A percentile compares a stretch with the other conserved stretches of the same genome.
These are phyloP conservation scores for Aspiorhynchus laticeps DNA, from an alignment of 2,113 vertebrate species.

Conservation along the genomic window DNA sequence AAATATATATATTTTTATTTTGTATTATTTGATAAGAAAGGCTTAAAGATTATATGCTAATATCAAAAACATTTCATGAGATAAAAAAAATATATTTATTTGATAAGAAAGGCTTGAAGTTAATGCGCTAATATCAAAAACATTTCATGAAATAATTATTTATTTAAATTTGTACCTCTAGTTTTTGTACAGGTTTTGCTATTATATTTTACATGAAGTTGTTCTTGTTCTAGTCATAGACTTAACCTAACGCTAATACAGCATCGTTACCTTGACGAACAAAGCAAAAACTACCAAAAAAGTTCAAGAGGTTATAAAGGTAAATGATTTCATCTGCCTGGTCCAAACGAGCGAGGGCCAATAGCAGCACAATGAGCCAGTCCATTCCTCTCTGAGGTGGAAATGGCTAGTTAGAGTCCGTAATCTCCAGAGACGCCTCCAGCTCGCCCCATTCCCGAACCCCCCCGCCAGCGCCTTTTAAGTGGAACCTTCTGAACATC, in stretches of 20 bases:
- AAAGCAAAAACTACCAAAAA: conserved; percentile 40
- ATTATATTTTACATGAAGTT: background rate
- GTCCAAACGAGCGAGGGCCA: conserved; percentile 30
- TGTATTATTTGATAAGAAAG: background rate
- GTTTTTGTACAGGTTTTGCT: background rate
- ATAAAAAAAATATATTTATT: no score
- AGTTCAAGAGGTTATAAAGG: conserved; percentile 76
- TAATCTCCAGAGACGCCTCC: conserved; percentile 71
- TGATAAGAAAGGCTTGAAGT: no score
- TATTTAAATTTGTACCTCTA: background rate
- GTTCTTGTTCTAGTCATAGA: background rate
- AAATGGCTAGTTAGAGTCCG: conserved; percentile 69
- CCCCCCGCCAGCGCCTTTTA: conserved; percentile 62
- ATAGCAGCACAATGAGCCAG: conserved; percentile 61
- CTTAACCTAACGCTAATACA: background rate
- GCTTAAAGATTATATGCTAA: no score
- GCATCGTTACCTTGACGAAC: background rate
- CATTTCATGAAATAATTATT: background rate
- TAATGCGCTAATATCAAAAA: no score
- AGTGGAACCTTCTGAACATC: conserved; percentile 74
- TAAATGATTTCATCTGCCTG: conserved; percentile 74
- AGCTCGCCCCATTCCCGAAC: conserved; percentile 16
- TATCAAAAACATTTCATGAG: background rate
- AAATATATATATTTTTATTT: background rate
- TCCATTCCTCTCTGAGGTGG: conserved; percentile 67